phyloP scores from a whole-genome alignment of 2,888 invertebrate species.

The Aphidoletes aphidimyza region DNA sequence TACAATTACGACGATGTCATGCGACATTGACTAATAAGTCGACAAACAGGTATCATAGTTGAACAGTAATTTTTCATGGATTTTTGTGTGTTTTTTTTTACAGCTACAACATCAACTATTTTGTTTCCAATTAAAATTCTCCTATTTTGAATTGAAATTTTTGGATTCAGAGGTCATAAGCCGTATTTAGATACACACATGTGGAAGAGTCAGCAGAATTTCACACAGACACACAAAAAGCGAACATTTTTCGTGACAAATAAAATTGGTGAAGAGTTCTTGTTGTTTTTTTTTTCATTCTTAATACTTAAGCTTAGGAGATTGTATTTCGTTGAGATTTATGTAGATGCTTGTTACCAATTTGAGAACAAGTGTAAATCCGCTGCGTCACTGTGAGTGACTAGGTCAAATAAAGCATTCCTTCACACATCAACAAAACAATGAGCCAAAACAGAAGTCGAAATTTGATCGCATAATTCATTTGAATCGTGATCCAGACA shows the following conservation, averaged over 20 bases:
- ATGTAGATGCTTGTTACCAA: too few species aligned
- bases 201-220: too few species aligned
- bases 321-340: not conserved
- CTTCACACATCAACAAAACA: conserved; percentile 33
- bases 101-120: not conserved
- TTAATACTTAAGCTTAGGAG: too few species aligned
- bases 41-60: conserved; percentile 26
- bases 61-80: conserved; percentile 28
- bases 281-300: too few species aligned
- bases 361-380: conserved; percentile 9
- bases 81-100: not conserved
- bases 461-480: conserved; percentile 11
- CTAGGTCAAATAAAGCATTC: conserved; percentile 15
- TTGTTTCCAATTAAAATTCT: conserved; percentile 13
- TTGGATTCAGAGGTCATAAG: conserved; percentile 35
- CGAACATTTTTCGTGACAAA: too few species aligned
- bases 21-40: conserved; percentile 29
- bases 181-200: not conserved
- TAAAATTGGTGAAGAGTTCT: too few species aligned
- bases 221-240: too few species aligned
- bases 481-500: too few species aligned
- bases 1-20: not conserved
- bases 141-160: not conserved
- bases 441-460: conserved; percentile 26
- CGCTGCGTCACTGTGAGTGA: conserved; percentile 13